Evolutionary conservation across 1,140 invertebrate species (phyloP), one percentile per base, ranked within the genome.

Genomic region (Papilio glaucus): DNA sequence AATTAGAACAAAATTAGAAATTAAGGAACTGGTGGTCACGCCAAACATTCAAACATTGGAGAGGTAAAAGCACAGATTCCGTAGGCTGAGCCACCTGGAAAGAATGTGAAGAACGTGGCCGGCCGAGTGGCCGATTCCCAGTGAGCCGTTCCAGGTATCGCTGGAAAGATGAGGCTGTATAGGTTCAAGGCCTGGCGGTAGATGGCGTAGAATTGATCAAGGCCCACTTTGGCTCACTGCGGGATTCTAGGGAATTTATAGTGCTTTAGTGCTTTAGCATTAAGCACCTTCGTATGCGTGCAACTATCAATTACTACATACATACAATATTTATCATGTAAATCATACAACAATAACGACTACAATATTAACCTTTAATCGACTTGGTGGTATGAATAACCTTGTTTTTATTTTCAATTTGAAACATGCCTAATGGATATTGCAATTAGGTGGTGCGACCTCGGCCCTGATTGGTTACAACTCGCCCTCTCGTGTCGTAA

Each of bases 361-460:
- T 6, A 18, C 9, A 7, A 45, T 9, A 10, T 49, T 3, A 8
- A 45, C 42, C 15, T 49, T 4, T 26, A 57, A 49, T 21, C 21
- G 49, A 57, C 49, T 26, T 57, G 1, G 49, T 41, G 10, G 10
- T 26, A 57, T 57, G 49, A 57, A 57, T 57, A 18, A 57, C 9
- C 49, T 15, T 0, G 1, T 57, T 24, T 10, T 49, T 49, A n/a
- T 57, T 49, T 53, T 57, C 49, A 57, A 57, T 57, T 24, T 57
- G 18, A 9, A 57, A 57, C 49, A 26, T 24, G 24, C 49, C 49
- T 57, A 57, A 57, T 57, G 49, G 49, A 4, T 21, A 57, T 57
- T 57, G 49, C 49, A 57, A 57, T 57, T 57, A 57, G 49, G 49
- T 9, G 49, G 29, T 33, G 5, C 49, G 49, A 57, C 49, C 49